These are phyloP conservation scores for Aquatica leii DNA, from an alignment of 2,888 invertebrate genomes.

Conservation along the genomic window DNA sequence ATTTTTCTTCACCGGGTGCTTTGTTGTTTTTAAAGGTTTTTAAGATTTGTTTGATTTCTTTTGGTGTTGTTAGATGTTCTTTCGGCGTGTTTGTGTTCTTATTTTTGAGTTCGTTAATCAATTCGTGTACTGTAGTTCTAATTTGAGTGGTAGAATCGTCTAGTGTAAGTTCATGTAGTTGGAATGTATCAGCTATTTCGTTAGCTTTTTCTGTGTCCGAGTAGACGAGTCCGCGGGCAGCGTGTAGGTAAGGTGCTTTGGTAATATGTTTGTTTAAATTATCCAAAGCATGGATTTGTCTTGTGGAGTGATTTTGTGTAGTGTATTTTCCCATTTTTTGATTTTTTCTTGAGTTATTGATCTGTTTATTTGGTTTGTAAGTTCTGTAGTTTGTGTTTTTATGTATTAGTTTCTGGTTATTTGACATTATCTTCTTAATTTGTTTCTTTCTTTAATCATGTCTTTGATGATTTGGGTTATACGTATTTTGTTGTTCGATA, in stretches of 20 bases:
- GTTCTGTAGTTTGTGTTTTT: too few species aligned
- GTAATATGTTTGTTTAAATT: too few species aligned
- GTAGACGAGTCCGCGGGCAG: background rate
- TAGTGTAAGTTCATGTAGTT: background rate
- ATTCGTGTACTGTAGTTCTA: background rate
- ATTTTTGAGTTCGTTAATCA: background rate
- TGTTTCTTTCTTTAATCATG: background rate
- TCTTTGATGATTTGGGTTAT: background rate
- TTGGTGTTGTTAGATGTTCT: background rate
- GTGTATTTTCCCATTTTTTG: too few species aligned
- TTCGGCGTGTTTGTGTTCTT: background rate
- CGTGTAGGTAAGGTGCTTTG: too few species aligned
- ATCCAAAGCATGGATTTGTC: too few species aligned
- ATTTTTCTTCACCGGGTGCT: background rate
- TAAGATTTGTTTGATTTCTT: background rate
- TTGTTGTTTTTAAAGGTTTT: constrained; percentile 1
- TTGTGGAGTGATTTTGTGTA: too few species aligned
- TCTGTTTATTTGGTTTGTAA: too few species aligned
- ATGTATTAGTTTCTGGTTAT: too few species aligned
- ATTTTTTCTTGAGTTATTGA: too few species aligned
- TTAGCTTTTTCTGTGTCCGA: background rate
- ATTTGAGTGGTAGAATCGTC: background rate
- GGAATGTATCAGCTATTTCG: background rate
- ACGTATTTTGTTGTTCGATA: background rate
- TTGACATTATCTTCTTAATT: too few species aligned